Percentiles rank a stretch among this genome's conserved stretches.
Conservation (phyloP, 2,113 vertebrate genomes). For the Sclerurus mexicanus region DNA sequence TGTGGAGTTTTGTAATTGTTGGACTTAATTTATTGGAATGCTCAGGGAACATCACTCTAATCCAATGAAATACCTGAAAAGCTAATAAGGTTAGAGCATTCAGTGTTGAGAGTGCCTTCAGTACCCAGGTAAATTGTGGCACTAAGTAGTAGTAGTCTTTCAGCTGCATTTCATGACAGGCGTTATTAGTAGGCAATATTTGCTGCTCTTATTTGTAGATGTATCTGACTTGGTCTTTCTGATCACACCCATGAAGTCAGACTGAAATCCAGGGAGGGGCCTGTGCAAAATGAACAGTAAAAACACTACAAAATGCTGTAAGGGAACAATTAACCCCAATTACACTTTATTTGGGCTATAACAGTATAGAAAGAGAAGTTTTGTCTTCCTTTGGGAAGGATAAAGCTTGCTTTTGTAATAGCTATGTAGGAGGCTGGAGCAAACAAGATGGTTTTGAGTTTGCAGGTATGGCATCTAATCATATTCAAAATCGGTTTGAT, state of each 20-base stretch:
- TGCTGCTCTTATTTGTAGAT: not conserved
- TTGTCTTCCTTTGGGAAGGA: not conserved
- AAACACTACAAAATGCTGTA: not conserved
- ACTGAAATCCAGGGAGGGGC: not conserved
- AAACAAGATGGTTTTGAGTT: not conserved
- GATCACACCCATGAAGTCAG: not conserved
- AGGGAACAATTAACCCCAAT: not conserved
- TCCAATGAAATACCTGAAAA: not conserved
- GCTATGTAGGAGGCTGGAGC: not conserved
- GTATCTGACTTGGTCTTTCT: not conserved
- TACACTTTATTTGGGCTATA: not conserved
- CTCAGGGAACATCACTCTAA: not conserved
- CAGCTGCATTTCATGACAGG: not conserved
- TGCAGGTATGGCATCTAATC: not conserved
- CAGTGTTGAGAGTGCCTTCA: not conserved
- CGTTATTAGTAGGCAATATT: not conserved
- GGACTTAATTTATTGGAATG: not conserved
- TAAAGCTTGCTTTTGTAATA: not conserved
- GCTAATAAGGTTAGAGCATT: not conserved
- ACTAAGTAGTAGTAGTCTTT: not conserved
- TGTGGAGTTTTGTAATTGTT: not conserved
- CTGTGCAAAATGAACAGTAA: not conserved
- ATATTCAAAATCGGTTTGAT: not conserved
- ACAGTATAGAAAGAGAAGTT: not conserved
- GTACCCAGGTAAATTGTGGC: not conserved